Percentiles rank a stretch among this genome's conserved stretches.
Conservation (phyloP, 1,140 invertebrate species). For the Platyscapa corneri region DNA sequence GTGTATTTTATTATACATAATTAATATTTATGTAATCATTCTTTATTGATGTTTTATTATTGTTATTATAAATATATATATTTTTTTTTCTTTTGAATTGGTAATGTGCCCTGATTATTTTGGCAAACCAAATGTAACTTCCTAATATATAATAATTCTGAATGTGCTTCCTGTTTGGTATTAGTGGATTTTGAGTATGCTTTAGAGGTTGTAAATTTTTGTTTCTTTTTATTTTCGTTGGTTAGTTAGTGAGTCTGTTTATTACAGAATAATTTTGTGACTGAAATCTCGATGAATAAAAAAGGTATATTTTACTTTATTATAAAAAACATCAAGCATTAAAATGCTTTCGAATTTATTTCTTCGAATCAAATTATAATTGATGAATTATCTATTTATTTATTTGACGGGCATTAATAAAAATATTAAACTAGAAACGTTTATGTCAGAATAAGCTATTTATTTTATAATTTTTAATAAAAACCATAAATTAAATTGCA, state of each 20-base stretch:
- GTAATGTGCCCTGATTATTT: neutral
- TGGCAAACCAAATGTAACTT: neutral
- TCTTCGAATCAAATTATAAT: neutral
- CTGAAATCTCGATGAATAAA: neutral
- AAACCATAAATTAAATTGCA: constrained; percentile 14
- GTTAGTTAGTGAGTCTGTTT: neutral
- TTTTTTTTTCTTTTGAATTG: neutral
- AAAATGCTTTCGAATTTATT: neutral
- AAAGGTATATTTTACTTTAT: neutral
- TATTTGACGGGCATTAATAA: constrained; percentile 34
- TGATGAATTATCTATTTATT: neutral
- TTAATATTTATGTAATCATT: neutral
- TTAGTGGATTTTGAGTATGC: neutral
- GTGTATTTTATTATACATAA: neutral
- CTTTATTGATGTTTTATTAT: neutral
- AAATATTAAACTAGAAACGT: constrained; percentile 13
- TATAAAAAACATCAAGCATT: neutral
- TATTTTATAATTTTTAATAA: constrained; percentile 7
- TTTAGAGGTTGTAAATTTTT: neutral
- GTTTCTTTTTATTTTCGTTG: neutral
- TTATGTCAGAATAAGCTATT: constrained; percentile 7
- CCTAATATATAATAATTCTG: neutral
- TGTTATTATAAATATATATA: neutral
- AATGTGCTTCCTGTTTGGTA: constrained; percentile 13
- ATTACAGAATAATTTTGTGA: neutral